Conservation (phyloP, 2,113 vertebrate species). For the Mobula birostris region DNA sequence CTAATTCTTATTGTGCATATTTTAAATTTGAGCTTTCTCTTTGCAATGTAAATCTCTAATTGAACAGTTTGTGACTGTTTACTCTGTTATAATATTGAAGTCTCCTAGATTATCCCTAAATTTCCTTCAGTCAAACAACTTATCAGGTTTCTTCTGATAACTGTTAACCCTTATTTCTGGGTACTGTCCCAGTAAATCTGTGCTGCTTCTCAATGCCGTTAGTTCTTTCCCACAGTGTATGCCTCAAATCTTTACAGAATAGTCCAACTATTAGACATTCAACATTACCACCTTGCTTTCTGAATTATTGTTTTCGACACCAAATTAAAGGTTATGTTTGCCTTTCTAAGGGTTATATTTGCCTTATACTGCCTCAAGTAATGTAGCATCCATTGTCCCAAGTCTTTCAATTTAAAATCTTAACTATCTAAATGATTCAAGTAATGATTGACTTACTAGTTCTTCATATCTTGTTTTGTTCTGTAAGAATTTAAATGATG, state of each 20-base stretch:
- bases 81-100: neutral
- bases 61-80: neutral
- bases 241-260: neutral
- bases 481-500: neutral
- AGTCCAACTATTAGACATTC: neutral
- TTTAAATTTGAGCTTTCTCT: neutral
- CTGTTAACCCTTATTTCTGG: neutral
- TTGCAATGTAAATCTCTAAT: neutral
- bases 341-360: neutral
- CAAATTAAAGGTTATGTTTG: neutral
- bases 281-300: neutral
- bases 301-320: neutral
- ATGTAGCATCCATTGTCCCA: neutral
- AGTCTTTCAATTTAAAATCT: neutral
- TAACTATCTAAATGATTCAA: neutral
- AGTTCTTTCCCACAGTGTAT: neutral
- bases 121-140: neutral
- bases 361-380: neutral
- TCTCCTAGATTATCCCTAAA: neutral
- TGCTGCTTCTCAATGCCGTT: neutral
- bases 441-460: neutral
- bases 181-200: neutral
- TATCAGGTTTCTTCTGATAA: neutral
- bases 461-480: neutral
- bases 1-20: neutral